Base-by-base conservation (phyloP, 2,113 vertebrate species). In the Philantomba maxwellii region DNA sequence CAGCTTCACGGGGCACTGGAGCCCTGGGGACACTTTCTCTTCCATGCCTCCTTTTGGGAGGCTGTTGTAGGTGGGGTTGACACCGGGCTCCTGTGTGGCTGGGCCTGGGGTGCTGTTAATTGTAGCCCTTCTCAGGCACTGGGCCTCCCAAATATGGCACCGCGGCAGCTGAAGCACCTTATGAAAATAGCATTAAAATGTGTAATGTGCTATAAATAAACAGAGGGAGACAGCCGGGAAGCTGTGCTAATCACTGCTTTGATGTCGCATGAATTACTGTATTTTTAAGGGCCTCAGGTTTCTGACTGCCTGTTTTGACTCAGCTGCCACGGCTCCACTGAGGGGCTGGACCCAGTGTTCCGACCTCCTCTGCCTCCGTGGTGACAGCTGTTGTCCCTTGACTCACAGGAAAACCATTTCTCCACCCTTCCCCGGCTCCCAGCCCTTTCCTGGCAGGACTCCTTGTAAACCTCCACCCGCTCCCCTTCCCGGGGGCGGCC, bases 181-280 rank as follows among this genome's bases (percentile, higher is more conserved):
- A 70, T 96, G 97, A 97, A 97, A 98, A 98, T 96, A 96, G 92
- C 98, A 97, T 96, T 96, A 94, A 97, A 96, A 97, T 75, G 97
- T 95, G 98, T 97, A 95, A 97, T 77, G 93, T 28, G 81, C 98
- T 98, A 98, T 98, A 98, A 98, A 99, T 98, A 98, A 98, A 92
- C 96, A 96, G 98, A 97, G 96, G 80, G 93, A 95, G 98, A 93
- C 97, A 96, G 97, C 97, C 98, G 98, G 98, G 98, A 98, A 98
- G 98, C 98, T 94, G 97, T 28, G 97, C 97, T 98, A 98, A 98
- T 98, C 98, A 89, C 66, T 33, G 97, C 98, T 98, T 98, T 98
- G 98, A 98, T 98, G 98, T 97, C 25, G 94, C 96, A 93, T 88
- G 98, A 96, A 94, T 98, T 96, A 98, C 97, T 97, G 97, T 97